These are phyloP conservation scores for Triplophysa rosa DNA, from an alignment of 2,113 vertebrate species.

Conservation along the genomic window DNA sequence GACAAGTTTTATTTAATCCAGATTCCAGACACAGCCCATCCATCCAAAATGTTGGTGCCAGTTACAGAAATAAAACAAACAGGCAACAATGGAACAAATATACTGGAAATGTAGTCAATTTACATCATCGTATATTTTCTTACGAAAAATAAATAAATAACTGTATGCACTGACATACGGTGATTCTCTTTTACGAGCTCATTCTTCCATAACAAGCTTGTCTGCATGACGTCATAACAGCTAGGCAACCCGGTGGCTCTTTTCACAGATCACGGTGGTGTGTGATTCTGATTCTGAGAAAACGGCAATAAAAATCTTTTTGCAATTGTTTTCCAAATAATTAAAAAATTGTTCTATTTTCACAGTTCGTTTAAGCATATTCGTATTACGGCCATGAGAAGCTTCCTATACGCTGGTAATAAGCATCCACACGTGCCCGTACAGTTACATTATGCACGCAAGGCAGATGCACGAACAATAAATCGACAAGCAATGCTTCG, in stretches of 20 bases:
- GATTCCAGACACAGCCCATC: too few species aligned
- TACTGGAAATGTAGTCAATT: background rate
- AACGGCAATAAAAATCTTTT: too few species aligned
- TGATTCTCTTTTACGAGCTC: background rate
- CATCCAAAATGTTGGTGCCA: too few species aligned
- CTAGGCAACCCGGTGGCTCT: constrained; percentile 21
- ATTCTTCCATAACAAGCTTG: constrained; percentile 31
- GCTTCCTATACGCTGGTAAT: background rate
- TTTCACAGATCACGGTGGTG: constrained; percentile 13
- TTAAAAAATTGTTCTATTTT: background rate
- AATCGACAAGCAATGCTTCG: background rate
- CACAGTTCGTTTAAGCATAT: background rate
- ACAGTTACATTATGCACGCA: background rate
- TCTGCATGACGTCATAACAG: constrained; percentile 45
- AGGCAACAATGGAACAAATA: too few species aligned
- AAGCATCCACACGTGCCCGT: background rate
- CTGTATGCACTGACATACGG: background rate
- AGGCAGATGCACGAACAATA: constrained; percentile 24
- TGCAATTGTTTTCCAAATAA: background rate
- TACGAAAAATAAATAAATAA: background rate
- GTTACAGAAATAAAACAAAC: too few species aligned
- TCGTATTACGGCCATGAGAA: background rate
- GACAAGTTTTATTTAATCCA: too few species aligned
- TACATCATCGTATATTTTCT: background rate
- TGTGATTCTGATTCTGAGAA: background rate